Evolutionary conservation across 2,888 invertebrate genomes (phyloP).

Genomic region (Ariolimax columbianus): DNA sequence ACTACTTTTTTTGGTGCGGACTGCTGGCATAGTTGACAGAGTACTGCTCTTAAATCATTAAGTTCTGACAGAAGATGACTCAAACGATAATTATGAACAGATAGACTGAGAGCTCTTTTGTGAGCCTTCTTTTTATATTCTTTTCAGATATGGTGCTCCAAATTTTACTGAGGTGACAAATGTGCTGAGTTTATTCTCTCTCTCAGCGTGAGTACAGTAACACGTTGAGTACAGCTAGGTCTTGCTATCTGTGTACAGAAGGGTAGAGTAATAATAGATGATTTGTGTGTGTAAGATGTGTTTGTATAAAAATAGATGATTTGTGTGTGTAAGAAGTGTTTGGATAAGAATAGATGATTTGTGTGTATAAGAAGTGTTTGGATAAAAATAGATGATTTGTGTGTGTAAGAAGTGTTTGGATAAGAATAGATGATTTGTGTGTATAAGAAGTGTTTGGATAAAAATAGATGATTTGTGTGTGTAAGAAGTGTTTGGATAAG

Average conservation of each 20-base stretch:
- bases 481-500: too few species aligned
- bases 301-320: too few species aligned
- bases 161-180: neutral
- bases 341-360: too few species aligned
- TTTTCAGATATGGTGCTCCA: conserved; percentile 31
- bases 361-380: too few species aligned
- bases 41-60: too few species aligned
- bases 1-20: too few species aligned
- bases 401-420: conserved; percentile 1
- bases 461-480: neutral
- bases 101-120: too few species aligned
- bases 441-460: neutral
- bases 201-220: conserved; percentile 25
- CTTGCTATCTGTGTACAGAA: neutral
- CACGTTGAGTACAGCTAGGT: neutral
- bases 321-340: too few species aligned
- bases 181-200: conserved; percentile 27
- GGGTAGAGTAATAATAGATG: neutral
- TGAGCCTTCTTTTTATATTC: neutral
- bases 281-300: neutral
- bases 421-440: neutral
- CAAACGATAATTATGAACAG: too few species aligned
- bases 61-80: too few species aligned
- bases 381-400: too few species aligned
- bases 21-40: too few species aligned